Percentiles rank a stretch among this genome's conserved stretches.
phyloP scores from a whole-genome alignment of 2,888 invertebrate species.

The Lasioglossum malachurum region DNA sequence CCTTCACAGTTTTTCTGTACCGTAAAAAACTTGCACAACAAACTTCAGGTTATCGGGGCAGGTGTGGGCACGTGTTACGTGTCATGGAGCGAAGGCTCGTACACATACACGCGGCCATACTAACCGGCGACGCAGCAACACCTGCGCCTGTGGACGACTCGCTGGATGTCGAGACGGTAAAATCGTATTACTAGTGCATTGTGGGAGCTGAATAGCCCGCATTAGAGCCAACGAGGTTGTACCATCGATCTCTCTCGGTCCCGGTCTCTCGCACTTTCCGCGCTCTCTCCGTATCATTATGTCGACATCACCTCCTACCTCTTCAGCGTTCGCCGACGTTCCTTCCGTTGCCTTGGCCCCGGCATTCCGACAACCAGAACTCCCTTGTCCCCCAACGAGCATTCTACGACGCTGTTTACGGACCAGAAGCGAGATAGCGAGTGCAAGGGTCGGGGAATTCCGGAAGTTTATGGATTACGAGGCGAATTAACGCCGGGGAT shows the following conservation, averaged over 20 bases:
- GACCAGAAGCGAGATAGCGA: constrained; percentile 56
- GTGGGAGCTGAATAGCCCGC: constrained; percentile 83
- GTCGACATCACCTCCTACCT: constrained; percentile 53
- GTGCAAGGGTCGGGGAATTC: constrained; percentile 45
- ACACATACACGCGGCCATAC: not conserved
- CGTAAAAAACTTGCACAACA: constrained; percentile 21
- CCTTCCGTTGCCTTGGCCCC: constrained; percentile 45
- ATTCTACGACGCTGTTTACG: constrained; percentile 74
- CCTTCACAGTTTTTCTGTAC: too few relatives aligned
- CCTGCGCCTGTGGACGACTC: constrained; percentile 60
- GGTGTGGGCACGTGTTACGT: constrained; percentile 40
- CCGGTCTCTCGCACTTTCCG: constrained; percentile 45
- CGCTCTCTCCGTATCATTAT: constrained; percentile 59
- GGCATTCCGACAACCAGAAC: constrained; percentile 33
- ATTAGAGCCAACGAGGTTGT: constrained; percentile 83
- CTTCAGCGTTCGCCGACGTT: constrained; percentile 39
- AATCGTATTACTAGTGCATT: constrained; percentile 84
- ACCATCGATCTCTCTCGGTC: constrained; percentile 67
- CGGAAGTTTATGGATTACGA: constrained; percentile 72
- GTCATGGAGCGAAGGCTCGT: not conserved
- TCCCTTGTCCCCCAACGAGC: constrained; percentile 53
- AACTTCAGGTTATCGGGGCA: constrained; percentile 3
- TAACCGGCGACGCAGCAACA: constrained; percentile 22
- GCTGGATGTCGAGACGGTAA: constrained; percentile 72
- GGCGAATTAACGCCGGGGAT: constrained; percentile 49